Conservation (phyloP, 1,140 invertebrate species). For the Drosophila bifasciata region DNA sequence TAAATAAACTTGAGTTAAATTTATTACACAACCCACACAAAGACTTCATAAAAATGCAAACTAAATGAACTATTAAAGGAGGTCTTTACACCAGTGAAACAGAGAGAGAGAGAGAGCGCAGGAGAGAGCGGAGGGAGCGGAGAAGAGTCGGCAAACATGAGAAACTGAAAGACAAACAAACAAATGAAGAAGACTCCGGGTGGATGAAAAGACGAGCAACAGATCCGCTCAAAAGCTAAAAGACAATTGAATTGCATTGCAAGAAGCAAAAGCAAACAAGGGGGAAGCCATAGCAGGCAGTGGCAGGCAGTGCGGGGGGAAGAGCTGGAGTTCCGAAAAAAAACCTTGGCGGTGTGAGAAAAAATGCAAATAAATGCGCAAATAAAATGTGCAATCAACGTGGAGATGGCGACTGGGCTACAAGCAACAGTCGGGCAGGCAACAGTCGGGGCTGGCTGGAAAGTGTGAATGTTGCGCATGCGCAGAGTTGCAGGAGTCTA, state of each 20-base stretch:
- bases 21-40: slow-evolving; percentile 82
- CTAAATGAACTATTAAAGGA: slow-evolving; percentile 81
- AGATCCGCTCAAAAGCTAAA: slow-evolving; percentile 52
- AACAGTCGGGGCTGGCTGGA: slow-evolving; percentile 26
- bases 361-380: slow-evolving; percentile 83
- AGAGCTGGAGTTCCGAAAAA: slow-evolving; percentile 7
- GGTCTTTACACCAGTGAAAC: background rate
- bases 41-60: slow-evolving; percentile 82
- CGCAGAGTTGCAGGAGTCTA: slow-evolving; percentile 40
- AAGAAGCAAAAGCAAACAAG: slow-evolving; percentile 48
- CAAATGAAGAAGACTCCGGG: slow-evolving; percentile 43
- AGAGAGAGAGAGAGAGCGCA: too few relatives aligned
- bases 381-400: slow-evolving; percentile 82
- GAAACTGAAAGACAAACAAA: slow-evolving; percentile 62
- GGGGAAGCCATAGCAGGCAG: slow-evolving; percentile 3
- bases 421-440: slow-evolving; percentile 39
- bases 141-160: slow-evolving; percentile 60
- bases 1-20: slow-evolving; percentile 82
- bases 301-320: background rate
- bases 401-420: slow-evolving; percentile 64
- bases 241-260: slow-evolving; percentile 79
- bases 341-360: slow-evolving; percentile 66
- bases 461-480: slow-evolving; percentile 82
- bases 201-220: slow-evolving; percentile 27
- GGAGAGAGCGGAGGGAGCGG: too few relatives aligned